phyloP scores from a whole-genome alignment of 2,888 invertebrate genomes.

The Subacronicta megacephala region DNA sequence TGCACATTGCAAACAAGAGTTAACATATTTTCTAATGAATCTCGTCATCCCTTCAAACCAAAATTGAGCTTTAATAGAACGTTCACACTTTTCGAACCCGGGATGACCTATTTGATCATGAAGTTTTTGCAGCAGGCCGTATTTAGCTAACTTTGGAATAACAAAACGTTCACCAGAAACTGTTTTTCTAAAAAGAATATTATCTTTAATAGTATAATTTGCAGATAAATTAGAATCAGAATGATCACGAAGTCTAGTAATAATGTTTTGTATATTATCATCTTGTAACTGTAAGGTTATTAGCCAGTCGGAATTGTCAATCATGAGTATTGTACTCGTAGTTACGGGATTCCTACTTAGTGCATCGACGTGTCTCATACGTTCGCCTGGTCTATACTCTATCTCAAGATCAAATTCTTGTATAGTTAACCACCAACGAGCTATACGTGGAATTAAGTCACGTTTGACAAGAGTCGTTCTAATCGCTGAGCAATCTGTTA shows the following conservation, averaged over 20 bases:
- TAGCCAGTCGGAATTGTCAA: slow-evolving; percentile 12
- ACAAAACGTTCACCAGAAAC: slow-evolving; percentile 10
- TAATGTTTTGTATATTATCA: no score
- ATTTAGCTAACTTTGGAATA: slow-evolving; percentile 19
- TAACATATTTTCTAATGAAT: slow-evolving; percentile 71
- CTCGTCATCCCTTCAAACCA: slow-evolving; percentile 73
- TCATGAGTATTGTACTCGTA: not conserved
- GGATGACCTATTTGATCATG: slow-evolving; percentile 19
- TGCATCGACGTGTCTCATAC: slow-evolving; percentile 13
- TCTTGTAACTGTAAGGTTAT: no score
- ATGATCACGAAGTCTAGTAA: no score
- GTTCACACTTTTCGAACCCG: slow-evolving; percentile 11
- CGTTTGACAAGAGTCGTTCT: slow-evolving; percentile 7
- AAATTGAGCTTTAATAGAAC: slow-evolving; percentile 60
- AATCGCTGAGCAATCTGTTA: slow-evolving; percentile 13
- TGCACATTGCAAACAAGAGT: slow-evolving; percentile 39
- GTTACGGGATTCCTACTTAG: slow-evolving; percentile 13
- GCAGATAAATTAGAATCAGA: not conserved
- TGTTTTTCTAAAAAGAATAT: no score
- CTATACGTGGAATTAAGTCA: slow-evolving; percentile 1
- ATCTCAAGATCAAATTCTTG: slow-evolving; percentile 11
- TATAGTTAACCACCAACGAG: slow-evolving; percentile 11
- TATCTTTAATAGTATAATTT: slow-evolving; percentile 1
- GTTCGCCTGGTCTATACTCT: slow-evolving; percentile 10
- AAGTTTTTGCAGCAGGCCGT: slow-evolving; percentile 14